Evolutionary conservation across 1,140 invertebrate genomes (phyloP).

Genomic region (Brachionus calyciflorus): DNA sequence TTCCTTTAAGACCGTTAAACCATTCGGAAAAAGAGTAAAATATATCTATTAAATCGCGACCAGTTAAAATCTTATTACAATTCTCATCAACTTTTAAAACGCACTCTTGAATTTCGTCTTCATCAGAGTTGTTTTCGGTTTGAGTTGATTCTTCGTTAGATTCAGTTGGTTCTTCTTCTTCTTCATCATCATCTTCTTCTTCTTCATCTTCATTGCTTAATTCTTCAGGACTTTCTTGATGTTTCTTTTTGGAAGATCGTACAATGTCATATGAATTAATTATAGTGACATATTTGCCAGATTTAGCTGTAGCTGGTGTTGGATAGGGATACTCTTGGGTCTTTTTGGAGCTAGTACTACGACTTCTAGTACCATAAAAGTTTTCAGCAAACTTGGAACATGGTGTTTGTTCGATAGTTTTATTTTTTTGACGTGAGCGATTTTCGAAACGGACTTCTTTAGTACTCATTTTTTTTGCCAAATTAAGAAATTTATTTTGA

Average conservation of each 20-base stretch:
- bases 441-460: conserved; percentile 20
- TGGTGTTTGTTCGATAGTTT: neutral
- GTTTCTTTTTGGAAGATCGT: neutral
- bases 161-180: neutral
- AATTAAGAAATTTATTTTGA: neutral
- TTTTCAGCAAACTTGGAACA: neutral
- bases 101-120: neutral
- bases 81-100: neutral
- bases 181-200: neutral
- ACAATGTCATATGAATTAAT: conserved; percentile 19
- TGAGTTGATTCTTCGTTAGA: neutral
- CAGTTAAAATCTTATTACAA: conserved; percentile 1
- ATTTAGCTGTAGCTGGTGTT: neutral
- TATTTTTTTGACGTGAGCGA: neutral
- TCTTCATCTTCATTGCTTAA: neutral
- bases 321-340: neutral
- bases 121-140: neutral
- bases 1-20: conserved; percentile 7
- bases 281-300: neutral
- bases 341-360: conserved; percentile 8
- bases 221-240: neutral
- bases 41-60: neutral
- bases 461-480: neutral
- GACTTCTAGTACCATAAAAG: neutral
- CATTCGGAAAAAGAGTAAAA: conserved; percentile 23